Percentiles rank a stretch among this genome's conserved stretches.
These are phyloP conservation scores for Takifugu ocellatus DNA, from an alignment of 2,797 vertebrate genomes.

Conservation along the genomic window DNA sequence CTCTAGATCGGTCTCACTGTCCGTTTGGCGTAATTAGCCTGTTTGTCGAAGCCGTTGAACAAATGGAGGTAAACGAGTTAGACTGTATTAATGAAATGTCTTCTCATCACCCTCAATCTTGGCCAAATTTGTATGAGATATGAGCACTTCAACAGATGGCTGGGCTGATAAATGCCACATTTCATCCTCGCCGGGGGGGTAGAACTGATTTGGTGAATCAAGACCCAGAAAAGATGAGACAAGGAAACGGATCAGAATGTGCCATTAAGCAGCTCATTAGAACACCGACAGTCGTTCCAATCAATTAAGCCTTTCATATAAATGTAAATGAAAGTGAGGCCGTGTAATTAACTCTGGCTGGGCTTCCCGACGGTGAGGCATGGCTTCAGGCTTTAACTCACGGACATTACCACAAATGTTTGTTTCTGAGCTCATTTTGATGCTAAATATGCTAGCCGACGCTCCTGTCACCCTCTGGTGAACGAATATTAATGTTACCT, in stretches of 20 bases:
- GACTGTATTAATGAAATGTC: slow-evolving; percentile 6
- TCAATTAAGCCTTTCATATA: slow-evolving; percentile 68
- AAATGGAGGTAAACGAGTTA: not conserved
- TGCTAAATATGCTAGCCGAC: slow-evolving; percentile 28
- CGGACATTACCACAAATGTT: slow-evolving; percentile 45
- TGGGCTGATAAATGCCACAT: slow-evolving; percentile 28
- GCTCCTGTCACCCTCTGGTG: slow-evolving; percentile 7
- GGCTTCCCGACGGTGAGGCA: slow-evolving; percentile 21
- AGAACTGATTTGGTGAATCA: slow-evolving; percentile 38
- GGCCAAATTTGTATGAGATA: slow-evolving; percentile 5
- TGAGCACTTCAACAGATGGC: slow-evolving; percentile 38
- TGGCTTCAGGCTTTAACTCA: slow-evolving; percentile 40
- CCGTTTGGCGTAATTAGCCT: not conserved
- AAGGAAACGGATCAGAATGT: slow-evolving; percentile 41
- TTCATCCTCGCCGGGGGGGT: slow-evolving; percentile 10
- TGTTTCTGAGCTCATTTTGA: slow-evolving; percentile 33
- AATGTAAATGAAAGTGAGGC: slow-evolving; percentile 64
- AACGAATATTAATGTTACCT: slow-evolving; percentile 49
- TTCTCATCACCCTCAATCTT: slow-evolving; percentile 8
- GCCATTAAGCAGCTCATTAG: slow-evolving; percentile 62
- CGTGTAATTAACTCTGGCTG: slow-evolving; percentile 55
- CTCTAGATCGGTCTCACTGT: not conserved
- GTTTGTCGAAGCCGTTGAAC: not conserved
- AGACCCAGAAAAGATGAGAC: slow-evolving; percentile 32
- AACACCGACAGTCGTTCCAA: slow-evolving; percentile 50